Evolutionary conservation across 2,113 vertebrate species (phyloP).

Genomic region (Catharus minimus): DNA sequence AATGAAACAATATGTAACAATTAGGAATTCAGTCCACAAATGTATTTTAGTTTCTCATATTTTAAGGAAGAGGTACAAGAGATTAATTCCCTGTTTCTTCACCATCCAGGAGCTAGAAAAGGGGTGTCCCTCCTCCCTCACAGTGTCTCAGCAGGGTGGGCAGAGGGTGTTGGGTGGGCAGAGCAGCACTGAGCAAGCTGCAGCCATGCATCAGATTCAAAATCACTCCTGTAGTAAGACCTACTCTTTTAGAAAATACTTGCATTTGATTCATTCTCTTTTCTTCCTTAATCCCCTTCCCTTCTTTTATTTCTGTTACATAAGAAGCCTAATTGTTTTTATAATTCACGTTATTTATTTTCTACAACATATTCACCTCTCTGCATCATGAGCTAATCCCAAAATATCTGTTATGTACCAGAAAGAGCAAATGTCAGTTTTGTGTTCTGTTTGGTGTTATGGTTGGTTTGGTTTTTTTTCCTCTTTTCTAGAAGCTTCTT

Average conservation of each 20-base stretch:
- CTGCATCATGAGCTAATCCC: background rate
- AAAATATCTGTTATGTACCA: background rate
- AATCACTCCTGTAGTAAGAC: background rate
- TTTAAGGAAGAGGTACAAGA: background rate
- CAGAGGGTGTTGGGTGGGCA: background rate
- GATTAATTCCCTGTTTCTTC: background rate
- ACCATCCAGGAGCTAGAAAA: background rate
- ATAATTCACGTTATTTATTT: background rate
- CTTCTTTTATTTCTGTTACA: background rate
- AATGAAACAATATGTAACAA: background rate
- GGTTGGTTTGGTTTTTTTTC: background rate
- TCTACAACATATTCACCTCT: background rate
- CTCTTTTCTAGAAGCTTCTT: constrained; percentile 22
- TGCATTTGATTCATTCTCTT: background rate
- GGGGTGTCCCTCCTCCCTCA: background rate
- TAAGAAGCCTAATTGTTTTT: background rate
- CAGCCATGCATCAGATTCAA: background rate
- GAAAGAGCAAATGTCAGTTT: background rate
- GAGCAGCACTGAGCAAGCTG: background rate
- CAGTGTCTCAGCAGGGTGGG: accelerated
- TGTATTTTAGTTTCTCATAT: background rate
- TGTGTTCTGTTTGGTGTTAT: background rate
- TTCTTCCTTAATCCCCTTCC: background rate
- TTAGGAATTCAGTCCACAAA: background rate
- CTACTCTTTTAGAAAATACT: background rate